Evolutionary conservation across 2,797 vertebrate genomes (phyloP).

Genomic region (Rhyacichthys aspro): DNA sequence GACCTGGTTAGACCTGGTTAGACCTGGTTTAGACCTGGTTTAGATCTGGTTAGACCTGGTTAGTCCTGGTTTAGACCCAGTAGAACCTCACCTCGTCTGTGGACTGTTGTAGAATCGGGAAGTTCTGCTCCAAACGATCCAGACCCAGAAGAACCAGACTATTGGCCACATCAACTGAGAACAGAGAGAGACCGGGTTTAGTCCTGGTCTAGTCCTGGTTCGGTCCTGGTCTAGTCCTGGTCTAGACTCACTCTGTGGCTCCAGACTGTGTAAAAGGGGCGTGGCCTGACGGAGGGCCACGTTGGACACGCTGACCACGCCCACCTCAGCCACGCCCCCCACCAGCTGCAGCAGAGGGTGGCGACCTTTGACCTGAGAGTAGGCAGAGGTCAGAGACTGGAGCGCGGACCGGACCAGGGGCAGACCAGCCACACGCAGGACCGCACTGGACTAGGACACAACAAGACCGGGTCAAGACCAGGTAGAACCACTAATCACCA

Average conservation of each 20-base stretch:
- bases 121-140: conserved; percentile 69
- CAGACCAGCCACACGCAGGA: conserved; percentile 57
- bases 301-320: conserved; percentile 54
- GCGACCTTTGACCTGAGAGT: conserved; percentile 61
- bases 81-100: conserved; percentile 68
- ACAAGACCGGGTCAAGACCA: not conserved
- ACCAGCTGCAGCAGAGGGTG: conserved; percentile 70
- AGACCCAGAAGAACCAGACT: conserved; percentile 67
- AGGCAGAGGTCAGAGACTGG: conserved; percentile 51
- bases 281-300: conserved; percentile 55
- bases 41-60: too few relatives aligned
- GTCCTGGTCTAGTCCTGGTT: too few relatives aligned
- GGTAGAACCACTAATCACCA: too few relatives aligned
- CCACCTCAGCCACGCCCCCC: conserved; percentile 62
- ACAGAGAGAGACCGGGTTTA: not conserved
- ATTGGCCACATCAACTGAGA: conserved; percentile 72
- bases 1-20: not conserved
- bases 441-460: conserved; percentile 57
- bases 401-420: conserved; percentile 68
- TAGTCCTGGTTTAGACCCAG: not conserved
- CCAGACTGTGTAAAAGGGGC: conserved; percentile 61
- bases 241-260: conserved; percentile 57
- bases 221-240: too few relatives aligned
- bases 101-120: conserved; percentile 75
- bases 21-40: not conserved